Evolutionary conservation across 2,797 vertebrate species (phyloP), one percentile per base, ranked within the genome.

Genomic region (Peromyscus eremicus): DNA sequence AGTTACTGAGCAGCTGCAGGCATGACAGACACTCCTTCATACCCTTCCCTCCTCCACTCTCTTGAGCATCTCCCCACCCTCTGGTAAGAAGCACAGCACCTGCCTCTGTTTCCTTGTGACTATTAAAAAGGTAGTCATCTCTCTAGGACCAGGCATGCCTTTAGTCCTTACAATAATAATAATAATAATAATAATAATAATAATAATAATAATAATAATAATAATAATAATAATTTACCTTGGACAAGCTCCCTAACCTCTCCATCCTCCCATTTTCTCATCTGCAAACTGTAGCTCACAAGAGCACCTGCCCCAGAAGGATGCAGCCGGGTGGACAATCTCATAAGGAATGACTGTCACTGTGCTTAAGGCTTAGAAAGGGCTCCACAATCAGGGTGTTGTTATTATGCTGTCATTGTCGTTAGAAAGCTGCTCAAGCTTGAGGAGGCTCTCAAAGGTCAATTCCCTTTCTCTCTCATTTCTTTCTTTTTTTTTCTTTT

Each of bases 41-140:
- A 0, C 4, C 11, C 0, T 75, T 13, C 17, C 27, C 4, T 52
- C 7, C 6, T 68, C 25, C 3, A 0, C 27, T 60, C 7, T 7
- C 25, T 6, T 0, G 25, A 71, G 52, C 5, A 0, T 9, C 6
- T 29, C 43, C n/a, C 4, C 34, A 25, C 49, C 6, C 13, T 52
- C 14, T 27, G 9, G 4, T 2, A 14, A 17, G 2, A 34, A 40
- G 27, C 12, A 4, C 0, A 77, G 25, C 1, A 12, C 1, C 21
- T 76, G 62, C 12, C 13, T 66, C 49, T 81, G 46, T 55, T 80
- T 81, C 23, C 40, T 19, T 27, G 60, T 27, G 70, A 68, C 34
- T 6, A 23, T 40, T 60, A 17, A 62, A 4, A 21, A 37, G 43
- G 10, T 34, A 62, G 43, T 12, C 9, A 25, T 57, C 60, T 62